Evolutionary conservation across 1,140 invertebrate genomes (phyloP).

Genomic region (Aphelenchoides fujianensis): DNA sequence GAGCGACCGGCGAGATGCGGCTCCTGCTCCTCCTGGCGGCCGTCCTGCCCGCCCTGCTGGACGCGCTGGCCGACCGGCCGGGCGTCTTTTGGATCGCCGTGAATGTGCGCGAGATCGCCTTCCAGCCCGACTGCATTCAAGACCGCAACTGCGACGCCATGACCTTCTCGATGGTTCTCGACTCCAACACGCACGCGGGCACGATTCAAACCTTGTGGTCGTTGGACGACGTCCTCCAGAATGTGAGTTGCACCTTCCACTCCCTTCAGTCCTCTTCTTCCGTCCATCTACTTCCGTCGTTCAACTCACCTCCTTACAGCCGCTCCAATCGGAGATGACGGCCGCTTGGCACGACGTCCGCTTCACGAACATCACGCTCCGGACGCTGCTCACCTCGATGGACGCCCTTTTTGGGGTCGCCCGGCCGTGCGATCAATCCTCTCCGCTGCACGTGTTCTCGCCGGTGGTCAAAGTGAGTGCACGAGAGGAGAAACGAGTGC

Average conservation of each 20-base stretch:
- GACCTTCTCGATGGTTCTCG: slow-evolving; percentile 3
- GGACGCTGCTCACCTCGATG: slow-evolving; percentile 1
- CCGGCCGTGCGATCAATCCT: slow-evolving; percentile 10
- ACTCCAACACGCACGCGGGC: background rate
- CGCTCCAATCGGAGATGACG: background rate
- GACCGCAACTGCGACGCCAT: slow-evolving; percentile 16
- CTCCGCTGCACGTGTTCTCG: background rate
- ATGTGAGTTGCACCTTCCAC: background rate
- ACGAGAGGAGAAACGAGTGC: background rate
- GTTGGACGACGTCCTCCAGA: background rate
- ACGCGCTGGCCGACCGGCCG: background rate
- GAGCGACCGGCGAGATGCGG: background rate
- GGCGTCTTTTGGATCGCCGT: background rate
- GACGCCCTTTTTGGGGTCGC: slow-evolving; percentile 13
- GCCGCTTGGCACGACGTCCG: background rate
- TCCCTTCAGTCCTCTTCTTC: background rate
- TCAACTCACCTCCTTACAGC: no score
- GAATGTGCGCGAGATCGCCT: slow-evolving; percentile 5
- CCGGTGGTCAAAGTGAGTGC: slow-evolving; percentile 6
- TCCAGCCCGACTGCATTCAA: background rate
- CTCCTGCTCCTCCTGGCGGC: background rate
- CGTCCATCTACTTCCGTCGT: no score
- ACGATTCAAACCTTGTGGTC: slow-evolving; percentile 8
- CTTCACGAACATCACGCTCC: slow-evolving; percentile 3
- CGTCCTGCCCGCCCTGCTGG: background rate